These are phyloP conservation scores for Salvator merianae DNA, from an alignment of 2,113 vertebrate genomes.

Conservation along the genomic window DNA sequence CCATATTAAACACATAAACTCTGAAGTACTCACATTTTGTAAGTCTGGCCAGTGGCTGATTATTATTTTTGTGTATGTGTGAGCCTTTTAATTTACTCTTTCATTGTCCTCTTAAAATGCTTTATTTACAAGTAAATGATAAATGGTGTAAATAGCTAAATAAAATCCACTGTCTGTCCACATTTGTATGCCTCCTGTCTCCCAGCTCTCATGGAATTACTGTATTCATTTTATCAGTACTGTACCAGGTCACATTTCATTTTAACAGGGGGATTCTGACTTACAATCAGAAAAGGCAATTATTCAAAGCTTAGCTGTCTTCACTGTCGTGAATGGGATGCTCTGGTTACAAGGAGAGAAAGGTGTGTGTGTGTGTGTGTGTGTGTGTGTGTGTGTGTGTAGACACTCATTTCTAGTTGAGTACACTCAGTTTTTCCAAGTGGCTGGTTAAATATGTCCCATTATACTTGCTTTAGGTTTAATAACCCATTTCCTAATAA, in stretches of 20 bases:
- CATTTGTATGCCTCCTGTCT: background rate
- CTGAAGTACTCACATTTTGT: conserved; percentile 12
- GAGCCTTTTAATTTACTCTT: background rate
- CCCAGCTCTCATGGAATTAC: background rate
- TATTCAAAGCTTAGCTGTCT: background rate
- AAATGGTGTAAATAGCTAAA: background rate
- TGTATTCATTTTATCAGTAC: background rate
- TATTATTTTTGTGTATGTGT: conserved; percentile 24
- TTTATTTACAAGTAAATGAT: background rate
- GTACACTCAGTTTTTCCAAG: too few relatives aligned
- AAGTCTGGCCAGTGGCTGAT: background rate
- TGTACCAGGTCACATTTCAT: background rate
- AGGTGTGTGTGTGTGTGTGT: background rate
- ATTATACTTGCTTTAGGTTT: background rate
- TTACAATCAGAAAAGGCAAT: background rate
- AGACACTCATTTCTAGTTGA: too few relatives aligned
- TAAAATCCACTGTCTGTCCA: background rate
- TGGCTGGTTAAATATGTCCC: background rate
- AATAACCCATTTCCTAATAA: background rate
- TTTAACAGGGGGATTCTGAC: background rate
- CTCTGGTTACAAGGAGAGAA: too few relatives aligned
- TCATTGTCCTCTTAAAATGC: background rate
- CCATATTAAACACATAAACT: conserved; percentile 44
- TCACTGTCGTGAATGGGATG: background rate
- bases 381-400: background rate